Evolutionary conservation across 2,797 vertebrate species (phyloP).

Genomic region (Taeniopygia guttata): DNA sequence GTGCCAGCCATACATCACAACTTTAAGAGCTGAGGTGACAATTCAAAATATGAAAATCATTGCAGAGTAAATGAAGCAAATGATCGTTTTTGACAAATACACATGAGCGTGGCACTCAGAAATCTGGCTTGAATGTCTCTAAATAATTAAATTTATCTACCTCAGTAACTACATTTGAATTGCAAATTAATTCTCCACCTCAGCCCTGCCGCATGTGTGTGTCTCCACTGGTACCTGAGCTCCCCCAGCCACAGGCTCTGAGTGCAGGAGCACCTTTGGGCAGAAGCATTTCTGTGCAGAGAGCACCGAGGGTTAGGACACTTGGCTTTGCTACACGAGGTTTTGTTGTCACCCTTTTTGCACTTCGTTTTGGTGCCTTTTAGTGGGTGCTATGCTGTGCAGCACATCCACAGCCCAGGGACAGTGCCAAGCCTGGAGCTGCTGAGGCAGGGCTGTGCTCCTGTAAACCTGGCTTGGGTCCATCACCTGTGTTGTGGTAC

Average conservation of each 20-base stretch:
- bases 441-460: not conserved
- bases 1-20: slow-evolving; percentile 58
- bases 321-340: accelerated
- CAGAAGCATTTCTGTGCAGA: not conserved
- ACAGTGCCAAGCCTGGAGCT: not conserved
- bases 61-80: slow-evolving; percentile 66
- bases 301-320: not conserved
- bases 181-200: slow-evolving; percentile 52
- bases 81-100: slow-evolving; percentile 66
- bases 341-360: not conserved
- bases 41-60: slow-evolving; percentile 58
- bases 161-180: slow-evolving; percentile 59
- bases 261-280: not conserved
- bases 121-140: slow-evolving; percentile 61
- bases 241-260: not conserved
- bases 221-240: not conserved
- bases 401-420: not conserved
- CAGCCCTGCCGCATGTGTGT: not conserved
- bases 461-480: not conserved
- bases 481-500: accelerated
- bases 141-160: slow-evolving; percentile 70
- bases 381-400: accelerated
- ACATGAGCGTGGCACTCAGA: slow-evolving; percentile 53
- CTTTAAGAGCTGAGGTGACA: slow-evolving; percentile 43
- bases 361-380: not conserved